Conservation (phyloP, 2,113 vertebrate species). For the Crotalus horridus region DNA sequence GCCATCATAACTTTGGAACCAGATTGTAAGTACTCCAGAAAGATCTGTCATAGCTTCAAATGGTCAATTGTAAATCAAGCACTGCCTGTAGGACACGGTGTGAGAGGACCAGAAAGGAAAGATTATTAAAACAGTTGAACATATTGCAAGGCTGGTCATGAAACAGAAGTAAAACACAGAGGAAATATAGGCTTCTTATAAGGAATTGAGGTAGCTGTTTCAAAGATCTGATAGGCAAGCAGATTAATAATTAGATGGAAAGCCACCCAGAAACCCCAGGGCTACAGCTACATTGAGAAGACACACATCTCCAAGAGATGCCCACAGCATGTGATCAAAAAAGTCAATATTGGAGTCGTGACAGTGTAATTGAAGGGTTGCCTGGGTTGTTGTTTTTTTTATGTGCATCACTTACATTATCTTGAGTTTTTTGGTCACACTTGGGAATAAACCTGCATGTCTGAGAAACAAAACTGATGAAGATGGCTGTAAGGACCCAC, state of each 20-base stretch:
- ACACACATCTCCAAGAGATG: background rate
- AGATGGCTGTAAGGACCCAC: too few species aligned
- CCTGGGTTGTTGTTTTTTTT: background rate
- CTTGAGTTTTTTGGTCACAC: background rate
- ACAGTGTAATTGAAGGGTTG: background rate
- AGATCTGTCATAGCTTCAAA: background rate
- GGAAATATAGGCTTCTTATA: background rate
- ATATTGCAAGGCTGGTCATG: background rate
- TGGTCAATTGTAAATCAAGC: background rate
- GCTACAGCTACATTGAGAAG: background rate
- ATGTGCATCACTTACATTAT: background rate
- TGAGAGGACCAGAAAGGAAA: background rate
- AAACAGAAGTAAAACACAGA: background rate
- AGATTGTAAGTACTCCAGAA: background rate
- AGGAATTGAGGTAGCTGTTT: background rate
- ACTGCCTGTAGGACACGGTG: background rate
- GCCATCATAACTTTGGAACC: background rate
- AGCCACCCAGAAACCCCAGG: background rate
- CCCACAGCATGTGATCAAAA: background rate
- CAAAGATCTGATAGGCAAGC: background rate
- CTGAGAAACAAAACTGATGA: background rate
- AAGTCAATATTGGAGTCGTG: background rate
- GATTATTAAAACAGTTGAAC: background rate
- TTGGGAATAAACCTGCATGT: background rate
- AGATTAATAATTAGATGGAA: background rate